Evolutionary conservation across 2,888 invertebrate species (phyloP).

Genomic region (Ophion ellenae): DNA sequence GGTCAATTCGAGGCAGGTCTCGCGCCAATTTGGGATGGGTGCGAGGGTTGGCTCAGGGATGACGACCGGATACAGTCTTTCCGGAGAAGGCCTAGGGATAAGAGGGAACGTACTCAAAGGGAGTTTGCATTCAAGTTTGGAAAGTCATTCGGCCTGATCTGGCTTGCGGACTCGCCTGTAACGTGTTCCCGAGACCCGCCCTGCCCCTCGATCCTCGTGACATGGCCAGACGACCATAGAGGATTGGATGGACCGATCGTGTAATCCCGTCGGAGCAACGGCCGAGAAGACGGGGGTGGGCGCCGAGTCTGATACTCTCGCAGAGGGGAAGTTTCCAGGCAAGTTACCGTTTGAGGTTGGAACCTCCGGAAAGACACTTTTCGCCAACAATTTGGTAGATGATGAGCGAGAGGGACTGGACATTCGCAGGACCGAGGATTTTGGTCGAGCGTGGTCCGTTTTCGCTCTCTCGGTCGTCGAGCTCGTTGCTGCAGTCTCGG

Average conservation of each 20-base stretch:
- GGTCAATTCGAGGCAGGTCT: constrained; percentile 15
- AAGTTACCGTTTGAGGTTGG: constrained; percentile 23
- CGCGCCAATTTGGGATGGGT: background rate
- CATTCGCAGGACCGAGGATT: background rate
- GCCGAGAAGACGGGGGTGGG: constrained; percentile 10
- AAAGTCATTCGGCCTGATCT: constrained; percentile 47
- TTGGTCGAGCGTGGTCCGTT: background rate
- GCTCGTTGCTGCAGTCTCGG: background rate
- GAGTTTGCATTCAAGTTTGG: constrained; percentile 49
- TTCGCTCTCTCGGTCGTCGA: background rate
- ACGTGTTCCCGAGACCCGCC: background rate
- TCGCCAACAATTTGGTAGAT: constrained; percentile 14
- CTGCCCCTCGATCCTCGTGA: constrained; percentile 25
- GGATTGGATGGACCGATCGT: constrained; percentile 48
- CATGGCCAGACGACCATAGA: constrained; percentile 18
- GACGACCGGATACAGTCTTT: background rate
- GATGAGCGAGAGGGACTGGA: background rate
- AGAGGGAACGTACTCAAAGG: constrained; percentile 45
- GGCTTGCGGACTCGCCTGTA: constrained; percentile 41
- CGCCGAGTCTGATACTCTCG: constrained; percentile 7
- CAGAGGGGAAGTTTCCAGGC: constrained; percentile 42
- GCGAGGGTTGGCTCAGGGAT: background rate
- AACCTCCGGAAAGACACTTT: constrained; percentile 14
- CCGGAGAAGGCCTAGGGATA: background rate
- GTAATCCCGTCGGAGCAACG: constrained; percentile 30